Conservation (phyloP, 2,888 invertebrate genomes). For the Andrena trimmerana region DNA sequence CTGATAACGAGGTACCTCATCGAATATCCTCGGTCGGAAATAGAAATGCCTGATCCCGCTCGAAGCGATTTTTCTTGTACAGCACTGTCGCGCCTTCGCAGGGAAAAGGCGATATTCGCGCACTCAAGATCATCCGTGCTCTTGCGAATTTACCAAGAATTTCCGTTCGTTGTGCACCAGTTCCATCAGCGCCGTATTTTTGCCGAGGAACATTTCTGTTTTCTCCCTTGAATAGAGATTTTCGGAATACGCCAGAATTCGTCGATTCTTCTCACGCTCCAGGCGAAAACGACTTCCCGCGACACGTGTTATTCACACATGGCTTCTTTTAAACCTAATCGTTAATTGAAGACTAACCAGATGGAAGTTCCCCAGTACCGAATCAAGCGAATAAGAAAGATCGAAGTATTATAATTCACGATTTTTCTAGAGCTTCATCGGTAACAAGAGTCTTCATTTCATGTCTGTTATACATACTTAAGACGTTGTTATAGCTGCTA, state of each 20-base stretch:
- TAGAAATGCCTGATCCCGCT: not conserved
- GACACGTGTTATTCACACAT: too few relatives aligned
- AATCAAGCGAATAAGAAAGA: too few relatives aligned
- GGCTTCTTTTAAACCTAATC: too few relatives aligned
- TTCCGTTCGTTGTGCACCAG: not conserved
- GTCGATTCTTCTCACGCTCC: not conserved
- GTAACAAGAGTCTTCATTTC: not conserved
- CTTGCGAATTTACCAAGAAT: not conserved
- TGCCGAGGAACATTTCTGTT: not conserved
- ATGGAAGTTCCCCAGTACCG: too few relatives aligned
- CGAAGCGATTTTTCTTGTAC: not conserved
- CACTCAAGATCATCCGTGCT: not conserved
- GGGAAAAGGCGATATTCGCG: not conserved
- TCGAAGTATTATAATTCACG: not conserved
- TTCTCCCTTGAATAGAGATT: not conserved
- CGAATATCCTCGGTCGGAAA: not conserved
- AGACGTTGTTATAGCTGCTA: conserved; percentile 3
- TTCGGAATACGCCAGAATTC: not conserved
- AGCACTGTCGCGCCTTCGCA: not conserved
- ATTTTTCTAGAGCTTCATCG: not conserved
- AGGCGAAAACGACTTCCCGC: not conserved
- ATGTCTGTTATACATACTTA: not conserved
- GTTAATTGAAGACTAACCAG: too few relatives aligned
- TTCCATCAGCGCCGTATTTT: not conserved
- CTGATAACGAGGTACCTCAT: conserved; percentile 5